Conservation (phyloP, 2,888 invertebrate genomes). For the Aphodius sticticus region DNA sequence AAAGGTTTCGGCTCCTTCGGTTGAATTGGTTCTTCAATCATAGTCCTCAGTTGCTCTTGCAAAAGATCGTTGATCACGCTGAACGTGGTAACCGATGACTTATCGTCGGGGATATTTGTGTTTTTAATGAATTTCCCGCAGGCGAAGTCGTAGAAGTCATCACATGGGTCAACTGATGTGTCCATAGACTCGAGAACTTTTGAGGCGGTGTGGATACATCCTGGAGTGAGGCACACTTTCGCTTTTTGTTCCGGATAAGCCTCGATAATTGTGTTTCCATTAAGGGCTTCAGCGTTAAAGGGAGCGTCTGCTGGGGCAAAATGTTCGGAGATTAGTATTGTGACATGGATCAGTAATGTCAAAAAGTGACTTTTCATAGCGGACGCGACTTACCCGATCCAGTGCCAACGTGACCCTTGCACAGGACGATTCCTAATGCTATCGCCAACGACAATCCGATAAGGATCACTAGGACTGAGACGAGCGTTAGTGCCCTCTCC, state of each 20-base stretch:
- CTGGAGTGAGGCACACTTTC: slow-evolving; percentile 73
- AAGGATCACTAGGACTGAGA: slow-evolving; percentile 66
- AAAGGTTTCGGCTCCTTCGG: slow-evolving; percentile 74
- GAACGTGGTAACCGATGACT: slow-evolving; percentile 79
- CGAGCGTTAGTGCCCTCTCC: slow-evolving; percentile 73
- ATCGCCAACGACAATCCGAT: slow-evolving; percentile 70
- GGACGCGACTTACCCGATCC: slow-evolving; percentile 30
- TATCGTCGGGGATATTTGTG: slow-evolving; percentile 82
- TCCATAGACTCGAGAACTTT: slow-evolving; percentile 77
- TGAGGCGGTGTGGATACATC: slow-evolving; percentile 84
- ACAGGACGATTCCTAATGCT: slow-evolving; percentile 66
- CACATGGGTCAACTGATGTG: slow-evolving; percentile 75
- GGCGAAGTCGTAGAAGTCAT: slow-evolving; percentile 83
- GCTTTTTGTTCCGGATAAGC: slow-evolving; percentile 48
- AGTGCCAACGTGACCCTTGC: slow-evolving; percentile 50
- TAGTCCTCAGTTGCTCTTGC: slow-evolving; percentile 74
- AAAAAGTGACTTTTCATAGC: slow-evolving; percentile 35
- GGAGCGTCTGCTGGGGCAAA: slow-evolving; percentile 43
- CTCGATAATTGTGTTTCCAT: slow-evolving; percentile 46
- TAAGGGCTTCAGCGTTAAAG: slow-evolving; percentile 52
- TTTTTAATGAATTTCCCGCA: slow-evolving; percentile 76
- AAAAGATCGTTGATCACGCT: slow-evolving; percentile 78
- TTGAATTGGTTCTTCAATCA: slow-evolving; percentile 72
- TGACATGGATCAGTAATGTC: slow-evolving; percentile 32
- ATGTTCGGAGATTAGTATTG: slow-evolving; percentile 27